A percentile compares a stretch with the other conserved stretches of the same genome.
phyloP scores from a whole-genome alignment of 2,888 invertebrate genomes.

The Unio delphinus region DNA sequence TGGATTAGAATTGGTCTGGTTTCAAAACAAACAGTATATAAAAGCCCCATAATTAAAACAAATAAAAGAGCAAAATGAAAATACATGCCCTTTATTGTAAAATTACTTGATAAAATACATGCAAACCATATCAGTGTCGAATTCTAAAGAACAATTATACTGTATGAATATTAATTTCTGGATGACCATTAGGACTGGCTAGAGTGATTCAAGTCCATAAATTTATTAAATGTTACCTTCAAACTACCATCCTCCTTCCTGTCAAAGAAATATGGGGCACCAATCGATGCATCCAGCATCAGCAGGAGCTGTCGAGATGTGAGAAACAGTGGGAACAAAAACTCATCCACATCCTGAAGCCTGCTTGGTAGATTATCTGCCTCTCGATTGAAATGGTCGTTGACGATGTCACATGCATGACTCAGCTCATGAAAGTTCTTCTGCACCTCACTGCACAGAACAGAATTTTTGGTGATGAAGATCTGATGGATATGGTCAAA shows the following conservation, averaged over 20 bases:
- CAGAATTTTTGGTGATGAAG: constrained; percentile 63
- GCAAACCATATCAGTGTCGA: too few species aligned
- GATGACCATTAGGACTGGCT: too few species aligned
- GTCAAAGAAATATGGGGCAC: constrained; percentile 52
- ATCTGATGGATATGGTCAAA: constrained; percentile 41
- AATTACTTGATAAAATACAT: too few species aligned
- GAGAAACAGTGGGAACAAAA: constrained; percentile 55
- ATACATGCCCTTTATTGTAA: too few species aligned
- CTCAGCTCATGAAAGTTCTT: constrained; percentile 61
- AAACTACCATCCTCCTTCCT: constrained; percentile 55
- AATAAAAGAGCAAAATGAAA: too few species aligned
- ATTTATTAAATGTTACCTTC: constrained; percentile 17
- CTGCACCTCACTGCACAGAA: constrained; percentile 60
- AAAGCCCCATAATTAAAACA: too few species aligned
- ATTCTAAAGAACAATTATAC: too few species aligned
- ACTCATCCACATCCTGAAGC: constrained; percentile 41
- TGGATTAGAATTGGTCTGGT: too few species aligned
- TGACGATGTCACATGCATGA: constrained; percentile 43
- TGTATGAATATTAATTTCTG: too few species aligned
- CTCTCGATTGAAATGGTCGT: constrained; percentile 32
- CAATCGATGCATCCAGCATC: constrained; percentile 60
- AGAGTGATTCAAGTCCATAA: not conserved
- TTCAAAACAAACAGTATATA: too few species aligned
- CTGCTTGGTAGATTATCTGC: constrained; percentile 33
- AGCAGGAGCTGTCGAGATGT: constrained; percentile 59